Base-by-base conservation (phyloP, 2,888 invertebrate species). In the Eueremaeus valkanovi region DNA sequence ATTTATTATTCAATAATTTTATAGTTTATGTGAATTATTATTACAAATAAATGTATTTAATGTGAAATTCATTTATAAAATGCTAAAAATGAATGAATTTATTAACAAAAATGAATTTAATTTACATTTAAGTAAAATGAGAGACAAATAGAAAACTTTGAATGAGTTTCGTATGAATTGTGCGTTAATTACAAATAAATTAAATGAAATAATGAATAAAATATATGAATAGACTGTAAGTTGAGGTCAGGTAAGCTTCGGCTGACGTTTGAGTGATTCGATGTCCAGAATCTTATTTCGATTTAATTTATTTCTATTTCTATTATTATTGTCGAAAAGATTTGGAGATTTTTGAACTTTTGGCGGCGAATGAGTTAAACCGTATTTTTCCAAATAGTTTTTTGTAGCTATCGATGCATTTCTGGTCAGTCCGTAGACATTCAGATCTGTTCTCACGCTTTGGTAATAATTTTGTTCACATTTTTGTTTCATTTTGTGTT, bases 301-400 rank as follows among this genome's bases (percentile, higher is more conserved):
- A 29, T 58, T 58, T 13, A 58, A 1, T 18, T 11, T 21, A 31
- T 13, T 18, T 66, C n/a, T 36, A 66, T 21, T 33, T 36, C 36
- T 66, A n/a, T 21, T 9, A 21, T 33, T n/a, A 21, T 66, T 66
- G 16, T 66, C 61, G 18, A 18, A 27, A 61, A 61, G 29, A 8
- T 61, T 33, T 13, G 8, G 61, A 2, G 3, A 13, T 61, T 61
- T 61, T n/a, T 66, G 66, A 18, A 66, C 66, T 66, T 66, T 66
- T 72, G 74, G 74, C 33, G 74, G 61, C 18, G 74, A 74, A 68
- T 49, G 31, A 21, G 33, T 31, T 45, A 75, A 55, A 36, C 75
- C 75, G 51, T 75, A 75, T 40, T 75, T 75, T 29, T 75, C 73
- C 13, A 75, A 36, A 66, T 75, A 75, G 42, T 75, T 73, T 36